Percentiles rank a stretch among this genome's conserved stretches.
phyloP scores from a whole-genome alignment of 2,888 invertebrate genomes.

The Andrena bicolor region DNA sequence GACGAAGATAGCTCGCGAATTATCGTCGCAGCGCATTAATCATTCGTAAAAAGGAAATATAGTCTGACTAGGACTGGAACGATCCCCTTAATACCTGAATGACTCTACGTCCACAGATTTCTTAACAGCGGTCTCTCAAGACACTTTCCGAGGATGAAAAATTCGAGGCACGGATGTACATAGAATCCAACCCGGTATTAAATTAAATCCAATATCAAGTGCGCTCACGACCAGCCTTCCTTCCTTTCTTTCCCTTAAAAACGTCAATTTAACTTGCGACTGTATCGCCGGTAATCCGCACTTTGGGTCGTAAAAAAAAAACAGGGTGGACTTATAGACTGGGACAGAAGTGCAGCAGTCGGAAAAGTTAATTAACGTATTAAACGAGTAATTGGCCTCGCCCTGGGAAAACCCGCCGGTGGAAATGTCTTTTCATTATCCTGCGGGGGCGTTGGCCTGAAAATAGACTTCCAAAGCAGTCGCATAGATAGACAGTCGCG shows the following conservation, averaged over 20 bases:
- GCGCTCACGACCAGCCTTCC: neutral
- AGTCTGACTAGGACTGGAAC: no score
- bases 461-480: neutral
- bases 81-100: no score
- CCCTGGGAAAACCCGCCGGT: constrained; percentile 16
- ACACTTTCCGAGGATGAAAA: no score
- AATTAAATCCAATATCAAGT: neutral
- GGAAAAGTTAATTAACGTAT: constrained; percentile 55
- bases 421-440: constrained; percentile 32
- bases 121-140: no score
- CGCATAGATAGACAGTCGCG: neutral
- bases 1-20: no score
- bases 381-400: constrained; percentile 61
- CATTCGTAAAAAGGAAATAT: no score
- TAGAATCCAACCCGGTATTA: neutral
- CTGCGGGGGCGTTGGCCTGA: constrained; percentile 16
- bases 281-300: neutral
- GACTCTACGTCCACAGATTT: no score
- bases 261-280: neutral
- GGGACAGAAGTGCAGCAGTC: neutral
- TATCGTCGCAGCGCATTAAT: no score
- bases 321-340: neutral
- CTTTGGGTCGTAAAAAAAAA: neutral
- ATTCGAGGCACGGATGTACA: no score
- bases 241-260: neutral